Percentiles rank a stretch among this genome's conserved stretches.
Evolutionary conservation across 1,140 invertebrate genomes (phyloP).

Genomic region (Heliconius hewitsoni): DNA sequence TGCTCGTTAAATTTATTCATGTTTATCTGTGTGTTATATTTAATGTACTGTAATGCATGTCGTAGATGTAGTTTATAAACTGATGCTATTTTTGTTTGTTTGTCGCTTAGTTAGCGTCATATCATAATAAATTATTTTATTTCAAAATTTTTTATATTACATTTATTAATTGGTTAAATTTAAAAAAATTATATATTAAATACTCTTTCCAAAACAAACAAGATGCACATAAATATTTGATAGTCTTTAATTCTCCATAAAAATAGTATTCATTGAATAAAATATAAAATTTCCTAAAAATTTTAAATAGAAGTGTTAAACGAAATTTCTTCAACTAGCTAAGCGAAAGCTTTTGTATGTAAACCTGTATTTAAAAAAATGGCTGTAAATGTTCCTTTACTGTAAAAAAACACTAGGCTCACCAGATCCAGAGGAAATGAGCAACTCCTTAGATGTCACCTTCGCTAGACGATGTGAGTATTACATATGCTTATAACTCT

Average conservation of each 20-base stretch:
- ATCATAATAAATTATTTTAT: neutral
- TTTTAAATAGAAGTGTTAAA: too few species aligned
- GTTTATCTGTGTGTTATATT: neutral
- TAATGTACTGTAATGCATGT: neutral
- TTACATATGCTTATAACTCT: neutral
- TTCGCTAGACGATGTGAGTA: slow-evolving; percentile 57
- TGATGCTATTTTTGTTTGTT: neutral
- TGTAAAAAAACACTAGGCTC: slow-evolving; percentile 49
- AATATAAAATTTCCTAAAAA: too few species aligned
- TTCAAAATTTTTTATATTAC: too few species aligned
- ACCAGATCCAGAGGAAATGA: slow-evolving; percentile 55
- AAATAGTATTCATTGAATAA: too few species aligned
- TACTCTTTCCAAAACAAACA: neutral
- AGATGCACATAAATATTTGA: too few species aligned
- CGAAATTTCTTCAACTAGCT: neutral
- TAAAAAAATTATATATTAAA: neutral
- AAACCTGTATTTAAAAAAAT: neutral
- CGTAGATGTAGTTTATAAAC: neutral
- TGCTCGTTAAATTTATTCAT: neutral
- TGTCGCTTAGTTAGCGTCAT: slow-evolving; percentile 7
- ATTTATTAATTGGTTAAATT: neutral
- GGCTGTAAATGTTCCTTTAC: slow-evolving; percentile 13
- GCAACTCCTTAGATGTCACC: slow-evolving; percentile 50
- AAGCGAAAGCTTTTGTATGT: neutral
- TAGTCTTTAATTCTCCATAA: too few species aligned